These are phyloP conservation scores for Drosophila paucipuncta DNA, from an alignment of 2,888 invertebrate species.

Conservation along the genomic window DNA sequence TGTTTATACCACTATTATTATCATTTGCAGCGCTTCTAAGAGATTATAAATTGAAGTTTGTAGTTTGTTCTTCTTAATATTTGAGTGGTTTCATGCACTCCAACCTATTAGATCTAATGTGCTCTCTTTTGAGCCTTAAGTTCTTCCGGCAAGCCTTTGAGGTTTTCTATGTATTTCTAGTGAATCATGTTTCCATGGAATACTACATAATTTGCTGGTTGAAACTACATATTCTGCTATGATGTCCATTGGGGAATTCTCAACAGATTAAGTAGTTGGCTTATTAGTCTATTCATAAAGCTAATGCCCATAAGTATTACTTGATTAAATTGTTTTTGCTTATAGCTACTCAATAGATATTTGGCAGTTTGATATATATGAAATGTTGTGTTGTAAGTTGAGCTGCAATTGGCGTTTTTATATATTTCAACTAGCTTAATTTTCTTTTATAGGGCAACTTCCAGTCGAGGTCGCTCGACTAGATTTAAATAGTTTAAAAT, in stretches of 20 bases:
- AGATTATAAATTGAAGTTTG: neutral
- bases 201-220: neutral
- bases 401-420: neutral
- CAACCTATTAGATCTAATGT: neutral
- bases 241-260: neutral
- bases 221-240: no score
- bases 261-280: neutral
- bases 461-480: neutral
- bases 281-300: no score
- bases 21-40: neutral
- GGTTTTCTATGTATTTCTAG: neutral
- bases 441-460: neutral
- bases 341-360: neutral
- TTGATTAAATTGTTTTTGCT: neutral
- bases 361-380: neutral
- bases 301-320: no score
- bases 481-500: neutral
- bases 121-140: no score
- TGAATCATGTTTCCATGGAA: neutral
- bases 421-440: neutral
- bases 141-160: no score
- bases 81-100: neutral
- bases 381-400: neutral
- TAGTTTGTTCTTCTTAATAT: neutral
- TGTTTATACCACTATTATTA: neutral